Conservation (phyloP, 2,797 vertebrate genomes). For the Cyprinella venusta region DNA sequence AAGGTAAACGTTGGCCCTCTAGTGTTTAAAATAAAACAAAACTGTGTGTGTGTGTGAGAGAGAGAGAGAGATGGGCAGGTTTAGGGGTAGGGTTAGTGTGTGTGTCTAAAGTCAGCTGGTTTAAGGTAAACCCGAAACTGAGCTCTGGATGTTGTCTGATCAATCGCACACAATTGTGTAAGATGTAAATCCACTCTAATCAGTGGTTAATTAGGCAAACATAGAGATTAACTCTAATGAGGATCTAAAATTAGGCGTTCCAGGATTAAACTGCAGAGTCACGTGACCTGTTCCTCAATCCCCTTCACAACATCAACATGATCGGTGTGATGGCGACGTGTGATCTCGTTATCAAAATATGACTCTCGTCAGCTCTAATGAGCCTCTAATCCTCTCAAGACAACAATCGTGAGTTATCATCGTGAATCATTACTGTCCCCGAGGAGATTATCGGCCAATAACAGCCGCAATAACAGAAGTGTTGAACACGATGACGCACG, state of each 20-base stretch:
- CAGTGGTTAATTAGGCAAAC: constrained; percentile 27
- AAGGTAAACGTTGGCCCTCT: no score
- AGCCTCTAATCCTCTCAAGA: neutral
- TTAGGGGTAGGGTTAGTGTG: no score
- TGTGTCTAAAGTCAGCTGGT: neutral
- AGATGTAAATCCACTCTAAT: constrained; percentile 14
- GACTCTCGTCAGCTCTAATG: neutral
- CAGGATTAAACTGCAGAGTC: constrained; percentile 22
- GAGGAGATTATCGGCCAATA: neutral
- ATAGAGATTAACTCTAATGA: constrained; percentile 31
- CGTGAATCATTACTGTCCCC: neutral
- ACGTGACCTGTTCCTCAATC: neutral
- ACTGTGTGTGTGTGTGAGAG: no score
- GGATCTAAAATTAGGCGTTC: constrained; percentile 13
- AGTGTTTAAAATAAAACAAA: no score
- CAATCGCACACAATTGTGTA: neutral
- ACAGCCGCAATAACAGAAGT: neutral
- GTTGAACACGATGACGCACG: neutral
- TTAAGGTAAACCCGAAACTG: neutral
- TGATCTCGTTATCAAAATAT: neutral
- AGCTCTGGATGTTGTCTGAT: neutral
- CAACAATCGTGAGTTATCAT: neutral
- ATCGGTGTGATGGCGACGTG: neutral
- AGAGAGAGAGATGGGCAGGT: no score
- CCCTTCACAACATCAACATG: neutral